Evolutionary conservation across 2,888 invertebrate species (phyloP), one percentile per base, ranked within the genome.

Genomic region (Coenonympha arcania): DNA sequence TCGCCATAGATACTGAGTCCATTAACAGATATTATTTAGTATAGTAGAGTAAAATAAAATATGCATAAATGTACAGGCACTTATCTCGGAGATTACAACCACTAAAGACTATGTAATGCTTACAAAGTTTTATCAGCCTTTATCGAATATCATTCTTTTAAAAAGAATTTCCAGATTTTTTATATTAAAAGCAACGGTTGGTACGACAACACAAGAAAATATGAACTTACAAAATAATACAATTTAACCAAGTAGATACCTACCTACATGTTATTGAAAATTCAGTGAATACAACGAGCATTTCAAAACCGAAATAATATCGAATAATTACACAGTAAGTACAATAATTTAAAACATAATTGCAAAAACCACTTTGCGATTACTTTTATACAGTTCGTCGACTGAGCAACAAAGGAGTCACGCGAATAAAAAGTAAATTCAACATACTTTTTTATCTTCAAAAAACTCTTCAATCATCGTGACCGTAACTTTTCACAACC

Each of bases 401-500:
- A 31, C 30, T 15, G 20, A 13, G 22, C 43, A 43, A 24, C 44
- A 44, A 33, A 34, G 16, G 16, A 44, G 6, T 30, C 18, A 30
- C 28, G 6, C 41, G 30, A 34, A 33, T 24, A 44, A 31, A 44
- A 44, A 20, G 34, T 24, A 44, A 45, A 45, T 45, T 45, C 36
- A 45, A 45, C 37, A n/a, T n/a, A n/a, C 37, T 37, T 45, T 28
- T 28, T 36, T 44, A 42, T 30, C 18, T 44, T 51, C 15, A 36
- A 54, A 50, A 39, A 18, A 31, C 42, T 46, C 48, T 37, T 48
- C 44, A 50, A 50, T 52, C 57, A 59, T 56, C 56, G 43, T 54
- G 55, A 58, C 55, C 49, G 53, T 54, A 48, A 46, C 39, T 50
- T 22, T 42, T 50, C 36, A 50, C 36, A 61, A 54, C 55, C 52